Evolutionary conservation across 2,797 vertebrate species (phyloP).

Genomic region (Rhabdophis nuchalis): DNA sequence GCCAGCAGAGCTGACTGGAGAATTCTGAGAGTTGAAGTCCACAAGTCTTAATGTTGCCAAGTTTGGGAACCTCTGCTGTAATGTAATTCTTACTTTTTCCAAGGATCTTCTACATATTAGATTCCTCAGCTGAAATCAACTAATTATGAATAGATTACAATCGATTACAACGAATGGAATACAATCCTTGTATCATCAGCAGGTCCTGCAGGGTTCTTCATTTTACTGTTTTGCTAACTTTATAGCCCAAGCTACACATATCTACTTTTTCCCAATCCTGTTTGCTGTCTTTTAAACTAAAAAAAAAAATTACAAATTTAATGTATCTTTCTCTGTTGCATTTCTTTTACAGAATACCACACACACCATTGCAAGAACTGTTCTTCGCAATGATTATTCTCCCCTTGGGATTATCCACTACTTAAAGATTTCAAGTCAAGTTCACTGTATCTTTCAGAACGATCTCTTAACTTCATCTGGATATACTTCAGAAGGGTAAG

Average conservation of each 20-base stretch:
- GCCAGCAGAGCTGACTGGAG: no score
- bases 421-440: constrained; percentile 69
- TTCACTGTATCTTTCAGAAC: constrained; percentile 80
- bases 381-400: constrained; percentile 65
- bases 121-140: neutral
- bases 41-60: no score
- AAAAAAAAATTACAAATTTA: neutral
- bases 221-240: neutral
- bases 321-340: neutral
- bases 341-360: constrained; percentile 77
- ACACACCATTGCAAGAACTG: constrained; percentile 69
- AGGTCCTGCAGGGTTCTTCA: neutral
- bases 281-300: neutral
- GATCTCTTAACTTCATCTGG: constrained; percentile 75
- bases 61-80: no score
- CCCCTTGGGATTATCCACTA: constrained; percentile 52
- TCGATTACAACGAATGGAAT: neutral
- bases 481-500: constrained; percentile 76
- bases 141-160: neutral
- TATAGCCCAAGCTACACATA: neutral
- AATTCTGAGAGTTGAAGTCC: no score
- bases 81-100: neutral
- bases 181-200: neutral
- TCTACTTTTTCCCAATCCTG: neutral
- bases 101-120: neutral